Conservation (phyloP, 1,140 invertebrate genomes). For the Gonioctena quinquepunctata region DNA sequence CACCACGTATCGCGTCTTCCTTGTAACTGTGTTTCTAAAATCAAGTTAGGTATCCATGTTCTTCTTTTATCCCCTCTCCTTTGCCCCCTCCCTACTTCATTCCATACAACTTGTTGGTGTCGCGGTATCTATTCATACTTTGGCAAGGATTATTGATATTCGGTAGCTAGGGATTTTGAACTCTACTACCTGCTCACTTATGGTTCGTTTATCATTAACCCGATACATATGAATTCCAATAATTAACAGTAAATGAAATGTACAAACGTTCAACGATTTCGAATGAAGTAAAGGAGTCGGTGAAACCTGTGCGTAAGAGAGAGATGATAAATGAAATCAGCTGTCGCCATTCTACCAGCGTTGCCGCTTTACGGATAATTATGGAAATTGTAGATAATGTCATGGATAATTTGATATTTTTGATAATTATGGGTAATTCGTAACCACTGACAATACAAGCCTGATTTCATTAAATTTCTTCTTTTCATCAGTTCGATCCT, state of each 20-base stretch:
- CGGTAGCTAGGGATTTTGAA: neutral
- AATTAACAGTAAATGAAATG: neutral
- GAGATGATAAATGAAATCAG: neutral
- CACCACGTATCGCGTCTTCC: slow-evolving; percentile 23
- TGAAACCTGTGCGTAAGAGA: neutral
- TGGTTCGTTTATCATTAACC: neutral
- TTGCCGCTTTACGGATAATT: no score
- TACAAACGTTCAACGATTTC: neutral
- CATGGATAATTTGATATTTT: no score
- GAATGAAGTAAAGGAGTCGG: neutral
- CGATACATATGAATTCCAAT: neutral
- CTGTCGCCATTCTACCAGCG: no score
- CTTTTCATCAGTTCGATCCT: no score
- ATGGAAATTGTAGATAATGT: no score
- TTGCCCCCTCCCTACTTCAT: neutral
- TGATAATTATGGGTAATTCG: no score
- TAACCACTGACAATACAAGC: no score
- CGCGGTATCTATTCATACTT: neutral
- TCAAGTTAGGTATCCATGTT: slow-evolving; percentile 2
- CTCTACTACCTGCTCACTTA: neutral
- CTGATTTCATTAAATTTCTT: no score
- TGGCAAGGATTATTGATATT: neutral
- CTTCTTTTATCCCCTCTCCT: neutral
- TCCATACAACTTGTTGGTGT: neutral
- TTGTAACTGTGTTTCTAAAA: neutral